Evolutionary conservation across 1,140 invertebrate species (phyloP).

Genomic region (Oncopodura yosiiana): DNA sequence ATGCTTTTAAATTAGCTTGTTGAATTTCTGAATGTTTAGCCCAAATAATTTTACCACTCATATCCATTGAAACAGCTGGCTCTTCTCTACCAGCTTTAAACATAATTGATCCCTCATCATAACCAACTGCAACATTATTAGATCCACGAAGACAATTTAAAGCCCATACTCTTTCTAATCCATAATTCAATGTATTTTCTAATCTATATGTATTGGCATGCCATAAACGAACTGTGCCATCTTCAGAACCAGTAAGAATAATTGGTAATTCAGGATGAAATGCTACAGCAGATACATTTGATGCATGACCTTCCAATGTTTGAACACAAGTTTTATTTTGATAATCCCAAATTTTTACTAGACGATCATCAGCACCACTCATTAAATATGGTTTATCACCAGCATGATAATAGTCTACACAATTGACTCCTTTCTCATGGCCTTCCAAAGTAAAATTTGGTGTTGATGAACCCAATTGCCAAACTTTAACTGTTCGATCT

Average conservation of each 20-base stretch:
- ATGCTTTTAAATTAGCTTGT: conserved; percentile 86
- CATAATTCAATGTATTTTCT: conserved; percentile 95
- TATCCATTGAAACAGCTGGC: conserved; percentile 98
- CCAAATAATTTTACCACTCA: conserved; percentile 93
- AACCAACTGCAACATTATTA: conserved; percentile 94
- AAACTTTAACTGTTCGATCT: conserved; percentile 95
- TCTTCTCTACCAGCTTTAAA: conserved; percentile 96
- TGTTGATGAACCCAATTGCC: conserved; percentile 91
- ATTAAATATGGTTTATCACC: conserved; percentile 99
- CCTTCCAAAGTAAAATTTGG: conserved; percentile 98
- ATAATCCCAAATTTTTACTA: conserved; percentile 99
- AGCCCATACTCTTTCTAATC: conserved; percentile 95
- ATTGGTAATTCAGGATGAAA: conserved; percentile 98
- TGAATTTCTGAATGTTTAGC: conserved; percentile 96
- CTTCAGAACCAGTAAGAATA: conserved; percentile 93
- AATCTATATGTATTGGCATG: conserved; percentile 94
- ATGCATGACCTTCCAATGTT: conserved; percentile 91
- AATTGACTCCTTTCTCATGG: conserved; percentile 98
- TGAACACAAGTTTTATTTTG: conserved; percentile 99
- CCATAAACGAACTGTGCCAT: conserved; percentile 93
- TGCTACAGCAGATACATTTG: conserved; percentile 84
- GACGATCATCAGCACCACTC: conserved; percentile 93
- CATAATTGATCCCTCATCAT: conserved; percentile 97
- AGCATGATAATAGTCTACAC: conserved; percentile 98
- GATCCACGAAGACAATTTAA: conserved; percentile 90